Conservation (phyloP, 2,113 vertebrate genomes). For the Leptocoma aspasia region DNA sequence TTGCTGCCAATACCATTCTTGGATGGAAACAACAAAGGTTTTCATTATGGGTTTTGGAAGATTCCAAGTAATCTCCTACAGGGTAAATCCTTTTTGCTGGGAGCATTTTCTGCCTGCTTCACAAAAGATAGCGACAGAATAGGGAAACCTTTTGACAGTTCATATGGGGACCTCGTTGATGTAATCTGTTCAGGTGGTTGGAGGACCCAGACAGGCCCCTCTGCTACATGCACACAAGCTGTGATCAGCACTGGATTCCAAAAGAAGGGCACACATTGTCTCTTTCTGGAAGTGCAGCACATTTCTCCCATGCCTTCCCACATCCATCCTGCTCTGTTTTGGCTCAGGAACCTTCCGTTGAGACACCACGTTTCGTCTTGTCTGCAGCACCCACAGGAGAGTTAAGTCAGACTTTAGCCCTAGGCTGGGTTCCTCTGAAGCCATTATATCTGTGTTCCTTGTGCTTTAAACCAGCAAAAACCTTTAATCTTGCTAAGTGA, state of each 20-base stretch:
- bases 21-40: conserved; percentile 23
- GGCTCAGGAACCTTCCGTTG: not conserved
- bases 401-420: conserved; percentile 42
- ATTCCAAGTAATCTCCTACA: not conserved
- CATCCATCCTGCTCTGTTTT: conserved; percentile 9
- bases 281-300: conserved; percentile 2
- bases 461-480: conserved; percentile 26
- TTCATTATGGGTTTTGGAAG: conserved; percentile 22
- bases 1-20: conserved; percentile 30
- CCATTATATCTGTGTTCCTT: not conserved
- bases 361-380: conserved; percentile 19
- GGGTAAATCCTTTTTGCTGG: conserved; percentile 6
- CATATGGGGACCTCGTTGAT: not conserved
- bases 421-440: conserved; percentile 32
- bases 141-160: not conserved
- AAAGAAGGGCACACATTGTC: not conserved
- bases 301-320: conserved; percentile 36
- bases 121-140: not conserved
- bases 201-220: not conserved
- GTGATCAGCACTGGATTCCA: not conserved
- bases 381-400: conserved; percentile 45
- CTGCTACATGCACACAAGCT: not conserved
- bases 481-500: conserved; percentile 32
- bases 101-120: not conserved
- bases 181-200: not conserved